A percentile compares a stretch with the other conserved stretches of the same genome.
Evolutionary conservation across 2,888 invertebrate species (phyloP).

Genomic region (Xiphydria camelus): DNA sequence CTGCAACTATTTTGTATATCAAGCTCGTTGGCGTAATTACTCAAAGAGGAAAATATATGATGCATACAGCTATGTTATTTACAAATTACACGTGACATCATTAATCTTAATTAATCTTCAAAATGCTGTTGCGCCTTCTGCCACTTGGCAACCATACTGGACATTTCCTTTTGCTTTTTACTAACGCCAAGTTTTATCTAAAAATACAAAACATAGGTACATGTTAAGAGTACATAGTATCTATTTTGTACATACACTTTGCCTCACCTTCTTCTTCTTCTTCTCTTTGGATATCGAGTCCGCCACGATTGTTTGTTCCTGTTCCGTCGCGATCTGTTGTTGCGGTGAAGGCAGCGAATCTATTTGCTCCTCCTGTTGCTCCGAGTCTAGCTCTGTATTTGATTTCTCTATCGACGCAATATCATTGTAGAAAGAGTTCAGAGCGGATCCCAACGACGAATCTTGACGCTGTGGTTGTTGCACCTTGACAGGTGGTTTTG

Average conservation of each 20-base stretch:
- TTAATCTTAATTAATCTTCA: constrained; percentile 17
- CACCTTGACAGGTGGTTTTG: constrained; percentile 52
- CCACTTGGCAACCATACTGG: constrained; percentile 73
- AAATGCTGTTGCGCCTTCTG: constrained; percentile 68
- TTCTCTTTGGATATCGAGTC: constrained; percentile 51
- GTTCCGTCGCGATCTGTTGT: constrained; percentile 19
- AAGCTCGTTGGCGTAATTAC: too few species aligned
- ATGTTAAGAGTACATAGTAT: too few species aligned
- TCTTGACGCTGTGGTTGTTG: constrained; percentile 42
- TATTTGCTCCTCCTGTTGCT: constrained; percentile 28
- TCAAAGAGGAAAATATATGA: too few species aligned
- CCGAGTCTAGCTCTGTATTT: constrained; percentile 27
- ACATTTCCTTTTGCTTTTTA: constrained; percentile 71
- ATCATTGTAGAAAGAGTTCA: constrained; percentile 67
- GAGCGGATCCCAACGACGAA: constrained; percentile 59
- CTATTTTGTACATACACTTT: too few species aligned
- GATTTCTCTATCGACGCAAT: constrained; percentile 61
- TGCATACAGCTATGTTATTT: too few species aligned
- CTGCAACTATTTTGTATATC: too few species aligned
- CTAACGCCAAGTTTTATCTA: constrained; percentile 66
- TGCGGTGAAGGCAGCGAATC: constrained; percentile 26
- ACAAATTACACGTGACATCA: not conserved
- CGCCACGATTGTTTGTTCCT: constrained; percentile 14
- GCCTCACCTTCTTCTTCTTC: constrained; percentile 57
- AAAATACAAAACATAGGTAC: constrained; percentile 27